phyloP scores from a whole-genome alignment of 1,140 invertebrate species.

The Stenopsyche tienmushanensis region DNA sequence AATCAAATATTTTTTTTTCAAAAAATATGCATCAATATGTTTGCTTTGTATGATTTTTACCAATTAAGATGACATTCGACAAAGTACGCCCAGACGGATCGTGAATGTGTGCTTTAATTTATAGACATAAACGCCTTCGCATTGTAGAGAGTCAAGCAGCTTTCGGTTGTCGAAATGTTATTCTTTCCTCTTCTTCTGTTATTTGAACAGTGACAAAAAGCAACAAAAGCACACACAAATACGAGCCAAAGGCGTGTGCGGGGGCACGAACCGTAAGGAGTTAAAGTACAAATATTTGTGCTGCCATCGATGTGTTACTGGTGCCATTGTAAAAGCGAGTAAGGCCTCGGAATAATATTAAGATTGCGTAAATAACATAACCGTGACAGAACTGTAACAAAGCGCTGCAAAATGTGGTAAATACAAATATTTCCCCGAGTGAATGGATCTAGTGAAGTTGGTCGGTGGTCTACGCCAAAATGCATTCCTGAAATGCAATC shows the following conservation, averaged over 20 bases:
- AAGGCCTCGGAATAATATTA: background rate
- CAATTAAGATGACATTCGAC: no score
- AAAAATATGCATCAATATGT: no score
- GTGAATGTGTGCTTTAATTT: no score
- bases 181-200: background rate
- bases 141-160: no score
- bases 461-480: no score
- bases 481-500: no score
- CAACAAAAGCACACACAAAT: conserved; percentile 8
- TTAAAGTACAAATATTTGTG: conserved; percentile 19
- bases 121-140: no score
- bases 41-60: no score
- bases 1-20: no score
- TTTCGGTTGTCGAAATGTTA: background rate
- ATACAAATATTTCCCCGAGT: no score
- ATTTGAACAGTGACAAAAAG: conserved; percentile 8
- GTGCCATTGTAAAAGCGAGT: conserved; percentile 23
- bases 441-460: no score
- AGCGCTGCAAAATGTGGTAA: background rate
- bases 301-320: conserved; percentile 25
- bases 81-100: no score
- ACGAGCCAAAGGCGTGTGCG: conserved; percentile 15
- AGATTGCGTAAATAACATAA: background rate
- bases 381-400: background rate
- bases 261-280: conserved; percentile 16